phyloP scores from a whole-genome alignment of 2,113 vertebrate species.

The Mustela lutreola region DNA sequence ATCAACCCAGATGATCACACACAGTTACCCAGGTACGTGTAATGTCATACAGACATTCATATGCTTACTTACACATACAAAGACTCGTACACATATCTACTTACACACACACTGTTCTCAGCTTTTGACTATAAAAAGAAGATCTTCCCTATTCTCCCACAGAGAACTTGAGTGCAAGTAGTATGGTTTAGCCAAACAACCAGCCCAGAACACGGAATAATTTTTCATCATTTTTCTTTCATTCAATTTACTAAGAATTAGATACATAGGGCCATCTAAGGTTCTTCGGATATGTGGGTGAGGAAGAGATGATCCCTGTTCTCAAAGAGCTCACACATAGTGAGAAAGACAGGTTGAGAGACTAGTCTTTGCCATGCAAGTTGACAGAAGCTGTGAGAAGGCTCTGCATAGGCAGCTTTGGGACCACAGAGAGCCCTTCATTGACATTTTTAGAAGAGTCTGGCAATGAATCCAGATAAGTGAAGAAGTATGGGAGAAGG shows the following conservation, averaged over 20 bases:
- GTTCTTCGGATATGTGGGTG: neutral
- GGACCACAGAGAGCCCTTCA: neutral
- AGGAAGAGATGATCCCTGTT: neutral
- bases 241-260: neutral
- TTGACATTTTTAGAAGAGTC: neutral
- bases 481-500: neutral
- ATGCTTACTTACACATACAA: neutral
- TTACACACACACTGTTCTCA: neutral
- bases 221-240: neutral
- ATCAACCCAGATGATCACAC: neutral
- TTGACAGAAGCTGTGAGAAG: too few relatives aligned
- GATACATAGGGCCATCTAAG: neutral
- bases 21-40: neutral
- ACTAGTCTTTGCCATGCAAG: too few relatives aligned
- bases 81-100: neutral
- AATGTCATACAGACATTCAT: neutral
- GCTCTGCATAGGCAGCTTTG: rapidly evolving
- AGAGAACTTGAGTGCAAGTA: neutral
- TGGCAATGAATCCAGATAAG: neutral
- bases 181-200: neutral
- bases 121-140: neutral
- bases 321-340: neutral
- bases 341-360: neutral
- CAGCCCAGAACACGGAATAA: neutral
- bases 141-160: neutral